Evolutionary conservation across 2,113 vertebrate species (phyloP), one percentile per base, ranked within the genome.

Genomic region (Misgurnus anguillicaudatus): DNA sequence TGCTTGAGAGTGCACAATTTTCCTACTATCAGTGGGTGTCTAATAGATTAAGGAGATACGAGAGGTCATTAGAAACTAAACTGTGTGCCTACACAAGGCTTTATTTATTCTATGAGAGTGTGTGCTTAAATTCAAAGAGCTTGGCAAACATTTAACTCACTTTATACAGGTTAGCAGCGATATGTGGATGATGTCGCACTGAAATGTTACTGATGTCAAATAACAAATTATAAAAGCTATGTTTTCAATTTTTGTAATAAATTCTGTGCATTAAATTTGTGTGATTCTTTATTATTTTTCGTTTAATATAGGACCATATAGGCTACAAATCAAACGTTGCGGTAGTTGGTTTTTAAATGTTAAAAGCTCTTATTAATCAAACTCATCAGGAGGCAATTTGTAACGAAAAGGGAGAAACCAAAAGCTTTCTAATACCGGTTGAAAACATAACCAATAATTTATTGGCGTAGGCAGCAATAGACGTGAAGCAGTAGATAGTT

Each of bases 31-130:
- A 90, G 92, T 90, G 91, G 93, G 94, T 95, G 93, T 95, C 95
- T 96, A 96, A 95, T 94, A 96, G 96, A 97, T 97, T 97, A 95
- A 95, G 94, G 94, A 94, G 92, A 94, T 95, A 91, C 87, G 89
- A 93, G 92, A 94, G 94, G 93, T 96, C 95, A 93, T 92, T 92
- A 90, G 90, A 88, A 91, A 91, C 87, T 91, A 90, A 90, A 89
- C 93, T 92, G 88, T 67, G 75, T 64, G 73, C 75, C 48, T 63
- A 76, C 77, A 66, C 69, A 47, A 89, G 92, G 89, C 92, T 91
- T 53, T 86, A 88, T 92, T 88, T 90, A 90, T 85, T 75, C 83
- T 91, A 67, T 86, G 67, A 84, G 89, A 88, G 90, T 90, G 83
- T 80, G 87, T 87, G 87, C 91, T 93, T 82, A 89, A 64, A 75